Base-by-base conservation (phyloP, 2,888 invertebrate genomes). In the Drosophila quinaria region DNA sequence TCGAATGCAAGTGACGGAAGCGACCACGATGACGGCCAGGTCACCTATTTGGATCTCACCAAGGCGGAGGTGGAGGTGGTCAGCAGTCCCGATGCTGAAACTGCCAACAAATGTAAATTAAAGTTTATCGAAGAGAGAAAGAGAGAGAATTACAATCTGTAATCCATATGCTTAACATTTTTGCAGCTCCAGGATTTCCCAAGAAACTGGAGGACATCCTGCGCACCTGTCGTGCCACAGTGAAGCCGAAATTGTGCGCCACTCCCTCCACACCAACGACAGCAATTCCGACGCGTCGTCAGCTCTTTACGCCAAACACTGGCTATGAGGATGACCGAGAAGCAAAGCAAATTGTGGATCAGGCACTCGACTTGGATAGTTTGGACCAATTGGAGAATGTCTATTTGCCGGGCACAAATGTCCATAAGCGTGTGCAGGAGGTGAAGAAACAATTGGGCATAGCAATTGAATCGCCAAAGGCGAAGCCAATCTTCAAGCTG, bases 11-110 rank as follows among this genome's bases (percentile, higher is more conserved):
- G 59, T 19, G 63, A 13, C 2, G 51, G n/a, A 8, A 51, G 37
- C 10, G 37, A n/a, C 11, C 44, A 46, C 1, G 50, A 60, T 3
- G 25, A 59, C 4, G 68, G 44, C 0, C 61, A 89, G 6, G 13
- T 92, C 0, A 83, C 92, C 3, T 92, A 92, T 62, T 77, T 92
- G 51, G 92, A 92, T 78, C 72, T 92, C 5, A 89, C 91, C 22
- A 90, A 89, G 29, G 78, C 78, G 9, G 87, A 91, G 49, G 84
- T 92, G n/a, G 79, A 90, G 62, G 85, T 92, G 22, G 59, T 77
- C 17, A 58, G 39, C 49, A 54, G 52, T 58, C 73, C 79, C 1
- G 67, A 66, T 29, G 58, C 31, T 2, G 10, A 13, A 6, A 3
- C 10, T 1, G 33, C 15, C 10, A 2, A 47, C 33, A 22, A 61